Conservation (phyloP, 2,888 invertebrate genomes). For the Stegana nigrithorax region DNA sequence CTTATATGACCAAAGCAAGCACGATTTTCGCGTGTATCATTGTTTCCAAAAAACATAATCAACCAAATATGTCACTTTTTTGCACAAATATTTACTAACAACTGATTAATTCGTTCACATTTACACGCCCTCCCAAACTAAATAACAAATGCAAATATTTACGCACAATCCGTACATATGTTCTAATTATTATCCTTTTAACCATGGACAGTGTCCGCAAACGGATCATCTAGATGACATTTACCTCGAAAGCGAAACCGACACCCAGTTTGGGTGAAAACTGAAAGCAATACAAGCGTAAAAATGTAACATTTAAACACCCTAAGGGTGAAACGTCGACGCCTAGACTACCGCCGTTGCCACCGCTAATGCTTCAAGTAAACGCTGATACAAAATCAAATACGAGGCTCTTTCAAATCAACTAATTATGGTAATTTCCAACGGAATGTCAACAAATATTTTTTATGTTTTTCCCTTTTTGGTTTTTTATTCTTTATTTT, state of each 20-base stretch:
- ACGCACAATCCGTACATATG: slow-evolving; percentile 28
- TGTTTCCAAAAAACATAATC: background rate
- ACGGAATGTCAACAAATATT: slow-evolving; percentile 64
- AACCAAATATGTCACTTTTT: slow-evolving; percentile 34
- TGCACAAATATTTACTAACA: slow-evolving; percentile 49
- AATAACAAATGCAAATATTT: slow-evolving; percentile 47
- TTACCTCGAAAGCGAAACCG: slow-evolving; percentile 23
- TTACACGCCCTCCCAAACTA: slow-evolving; percentile 30
- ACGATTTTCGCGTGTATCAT: background rate
- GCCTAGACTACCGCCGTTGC: too few relatives aligned
- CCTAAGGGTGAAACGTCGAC: background rate
- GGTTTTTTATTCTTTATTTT: background rate
- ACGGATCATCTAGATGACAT: slow-evolving; percentile 47
- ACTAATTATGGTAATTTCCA: slow-evolving; percentile 65
- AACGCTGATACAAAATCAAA: slow-evolving; percentile 33
- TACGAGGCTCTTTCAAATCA: slow-evolving; percentile 50
- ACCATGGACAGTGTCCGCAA: slow-evolving; percentile 42
- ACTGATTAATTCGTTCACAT: slow-evolving; percentile 57
- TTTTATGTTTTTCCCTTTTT: slow-evolving; percentile 45
- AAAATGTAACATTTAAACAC: background rate
- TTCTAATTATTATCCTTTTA: slow-evolving; percentile 55
- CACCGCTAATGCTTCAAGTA: too few relatives aligned
- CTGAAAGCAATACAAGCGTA: background rate
- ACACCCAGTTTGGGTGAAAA: slow-evolving; percentile 26
- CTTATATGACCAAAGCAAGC: too few relatives aligned